Evolutionary conservation across 2,888 invertebrate genomes (phyloP).

Genomic region (Rhagophthalmus giganteus): DNA sequence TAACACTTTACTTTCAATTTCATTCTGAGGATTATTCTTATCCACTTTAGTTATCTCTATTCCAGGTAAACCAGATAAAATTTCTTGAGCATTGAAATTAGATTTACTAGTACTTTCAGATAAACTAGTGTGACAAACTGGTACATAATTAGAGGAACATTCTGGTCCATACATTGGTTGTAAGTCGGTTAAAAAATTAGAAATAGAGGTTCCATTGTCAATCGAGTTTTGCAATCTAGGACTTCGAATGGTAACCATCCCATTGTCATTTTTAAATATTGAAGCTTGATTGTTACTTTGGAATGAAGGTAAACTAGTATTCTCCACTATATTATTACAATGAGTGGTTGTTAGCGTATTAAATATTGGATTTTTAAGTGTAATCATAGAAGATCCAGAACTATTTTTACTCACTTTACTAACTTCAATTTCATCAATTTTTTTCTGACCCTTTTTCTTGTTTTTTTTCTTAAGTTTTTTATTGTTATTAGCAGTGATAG

Average conservation of each 20-base stretch:
- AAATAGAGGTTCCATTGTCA: constrained; percentile 38
- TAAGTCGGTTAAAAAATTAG: constrained; percentile 42
- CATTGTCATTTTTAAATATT: constrained; percentile 71
- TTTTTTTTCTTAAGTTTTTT: constrained; percentile 61
- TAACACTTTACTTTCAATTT: constrained; percentile 42
- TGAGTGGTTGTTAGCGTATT: constrained; percentile 58
- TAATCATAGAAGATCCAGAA: constrained; percentile 69
- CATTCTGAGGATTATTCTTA: constrained; percentile 42
- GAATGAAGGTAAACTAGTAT: constrained; percentile 36
- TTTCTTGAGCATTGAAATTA: constrained; percentile 51
- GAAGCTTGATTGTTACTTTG: constrained; percentile 62
- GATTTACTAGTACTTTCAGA: constrained; percentile 35
- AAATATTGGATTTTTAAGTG: constrained; percentile 78
- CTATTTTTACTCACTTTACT: constrained; percentile 41
- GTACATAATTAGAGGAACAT: constrained; percentile 27
- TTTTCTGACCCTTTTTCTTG: constrained; percentile 48
- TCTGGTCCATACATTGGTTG: constrained; percentile 45
- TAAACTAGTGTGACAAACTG: constrained; percentile 26
- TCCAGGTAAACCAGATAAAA: constrained; percentile 53
- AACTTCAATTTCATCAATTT: constrained; percentile 1
- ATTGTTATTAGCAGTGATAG: constrained; percentile 37
- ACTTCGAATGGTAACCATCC: constrained; percentile 84
- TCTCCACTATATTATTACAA: constrained; percentile 51
- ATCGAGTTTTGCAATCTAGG: constrained; percentile 54
- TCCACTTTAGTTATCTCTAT: constrained; percentile 55